phyloP scores from a whole-genome alignment of 2,113 vertebrate species.

The Gnathonemus echidnorhynchus region DNA sequence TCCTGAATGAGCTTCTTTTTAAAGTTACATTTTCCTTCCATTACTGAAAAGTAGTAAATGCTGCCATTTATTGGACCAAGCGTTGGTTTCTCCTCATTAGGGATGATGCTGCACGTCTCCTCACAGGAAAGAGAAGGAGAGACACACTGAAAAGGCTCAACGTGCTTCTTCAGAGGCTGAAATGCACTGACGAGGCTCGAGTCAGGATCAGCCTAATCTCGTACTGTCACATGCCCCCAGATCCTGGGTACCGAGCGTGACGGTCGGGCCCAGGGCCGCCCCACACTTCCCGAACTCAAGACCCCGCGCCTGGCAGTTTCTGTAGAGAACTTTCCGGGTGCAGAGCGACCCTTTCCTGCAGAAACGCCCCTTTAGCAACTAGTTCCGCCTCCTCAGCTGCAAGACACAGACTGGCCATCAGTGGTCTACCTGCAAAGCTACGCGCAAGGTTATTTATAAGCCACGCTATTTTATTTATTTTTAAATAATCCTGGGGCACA shows the following conservation, averaged over 20 bases:
- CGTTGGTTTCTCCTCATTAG: background rate
- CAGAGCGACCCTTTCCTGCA: background rate
- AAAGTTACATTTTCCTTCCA: background rate
- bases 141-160: background rate
- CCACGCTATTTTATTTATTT: background rate
- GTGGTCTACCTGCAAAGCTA: background rate
- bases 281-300: constrained; percentile 40
- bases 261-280: constrained; percentile 46
- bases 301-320: constrained; percentile 39
- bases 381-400: background rate
- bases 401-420: background rate
- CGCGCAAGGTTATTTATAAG: background rate
- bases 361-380: background rate
- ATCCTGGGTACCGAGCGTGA: constrained; percentile 30
- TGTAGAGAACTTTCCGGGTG: constrained; percentile 20
- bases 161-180: background rate
- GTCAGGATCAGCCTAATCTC: background rate
- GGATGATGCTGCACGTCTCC: background rate
- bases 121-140: background rate
- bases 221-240: constrained; percentile 25
- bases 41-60: background rate
- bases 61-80: background rate
- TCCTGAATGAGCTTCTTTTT: background rate
- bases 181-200: background rate
- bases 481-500: background rate